Conservation (phyloP, 2,113 vertebrate genomes). For the Tympanuchus pallidicinctus region DNA sequence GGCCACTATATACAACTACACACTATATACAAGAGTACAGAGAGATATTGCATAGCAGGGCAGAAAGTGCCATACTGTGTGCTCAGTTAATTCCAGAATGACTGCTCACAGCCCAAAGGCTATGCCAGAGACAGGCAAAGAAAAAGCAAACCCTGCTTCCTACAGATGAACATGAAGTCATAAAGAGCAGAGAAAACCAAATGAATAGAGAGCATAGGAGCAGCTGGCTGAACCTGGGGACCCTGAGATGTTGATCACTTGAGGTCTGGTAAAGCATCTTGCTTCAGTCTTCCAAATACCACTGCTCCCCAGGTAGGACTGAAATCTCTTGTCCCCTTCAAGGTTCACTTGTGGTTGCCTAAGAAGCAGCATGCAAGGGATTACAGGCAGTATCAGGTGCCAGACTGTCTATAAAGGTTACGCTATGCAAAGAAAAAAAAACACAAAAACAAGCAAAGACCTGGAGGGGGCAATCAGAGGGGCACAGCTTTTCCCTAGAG, state of each 20-base stretch:
- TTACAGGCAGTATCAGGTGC: background rate
- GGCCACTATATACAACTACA: background rate
- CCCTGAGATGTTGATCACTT: accelerated
- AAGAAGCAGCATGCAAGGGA: background rate
- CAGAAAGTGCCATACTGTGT: background rate
- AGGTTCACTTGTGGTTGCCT: background rate
- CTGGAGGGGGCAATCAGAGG: background rate
- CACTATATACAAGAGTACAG: background rate
- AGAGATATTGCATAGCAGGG: background rate
- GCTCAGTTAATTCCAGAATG: accelerated
- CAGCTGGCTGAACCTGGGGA: background rate
- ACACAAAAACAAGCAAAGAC: background rate
- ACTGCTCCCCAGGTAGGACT: background rate
- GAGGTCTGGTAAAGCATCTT: background rate
- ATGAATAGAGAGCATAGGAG: background rate
- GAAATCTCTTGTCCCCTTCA: background rate
- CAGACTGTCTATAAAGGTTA: background rate
- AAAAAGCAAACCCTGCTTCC: background rate
- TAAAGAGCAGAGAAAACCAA: background rate
- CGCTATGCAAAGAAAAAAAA: background rate
- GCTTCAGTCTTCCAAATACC: background rate
- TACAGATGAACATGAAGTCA: background rate
- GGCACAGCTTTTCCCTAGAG: background rate
- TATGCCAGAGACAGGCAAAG: background rate
- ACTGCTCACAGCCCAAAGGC: background rate